Conservation (phyloP, 2,113 vertebrate genomes). For the Silurus glanis region DNA sequence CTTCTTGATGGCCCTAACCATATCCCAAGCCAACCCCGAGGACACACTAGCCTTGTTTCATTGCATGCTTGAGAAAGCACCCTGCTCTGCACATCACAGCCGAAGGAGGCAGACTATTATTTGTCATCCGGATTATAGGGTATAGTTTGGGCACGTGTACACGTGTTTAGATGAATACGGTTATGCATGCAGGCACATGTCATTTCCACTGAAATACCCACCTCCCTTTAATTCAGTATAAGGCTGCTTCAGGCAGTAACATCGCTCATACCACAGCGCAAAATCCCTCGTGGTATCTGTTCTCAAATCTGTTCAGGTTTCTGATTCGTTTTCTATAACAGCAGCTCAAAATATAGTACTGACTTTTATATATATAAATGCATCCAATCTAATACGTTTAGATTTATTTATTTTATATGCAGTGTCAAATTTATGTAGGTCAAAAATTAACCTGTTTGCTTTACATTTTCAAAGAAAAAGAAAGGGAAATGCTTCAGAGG, state of each 20-base stretch:
- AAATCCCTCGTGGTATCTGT: not conserved
- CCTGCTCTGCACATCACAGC: slow-evolving; percentile 19
- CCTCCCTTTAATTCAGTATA: not conserved
- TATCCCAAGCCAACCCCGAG: slow-evolving; percentile 7
- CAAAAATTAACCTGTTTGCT: not conserved
- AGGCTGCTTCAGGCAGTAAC: not conserved
- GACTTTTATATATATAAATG: not conserved
- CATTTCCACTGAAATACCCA: not conserved
- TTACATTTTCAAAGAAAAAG: too few species aligned
- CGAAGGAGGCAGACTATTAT: slow-evolving; percentile 10
- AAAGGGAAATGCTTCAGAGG: not conserved
- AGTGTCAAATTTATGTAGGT: not conserved
- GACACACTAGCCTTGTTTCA: slow-evolving; percentile 45
- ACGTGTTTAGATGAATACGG: not conserved
- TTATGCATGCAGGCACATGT: not conserved
- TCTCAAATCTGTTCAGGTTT: not conserved
- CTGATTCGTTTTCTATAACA: not conserved
- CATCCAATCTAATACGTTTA: not conserved
- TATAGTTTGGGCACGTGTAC: not conserved
- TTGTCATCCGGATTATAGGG: not conserved
- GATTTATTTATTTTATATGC: not conserved
- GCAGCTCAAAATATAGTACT: not conserved
- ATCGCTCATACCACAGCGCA: not conserved
- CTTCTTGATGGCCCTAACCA: slow-evolving; percentile 15
- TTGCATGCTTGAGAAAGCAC: slow-evolving; percentile 8